A percentile compares a stretch with the other conserved stretches of the same genome.
Conservation (phyloP, 2,888 invertebrate species). For the Noctua comes region DNA sequence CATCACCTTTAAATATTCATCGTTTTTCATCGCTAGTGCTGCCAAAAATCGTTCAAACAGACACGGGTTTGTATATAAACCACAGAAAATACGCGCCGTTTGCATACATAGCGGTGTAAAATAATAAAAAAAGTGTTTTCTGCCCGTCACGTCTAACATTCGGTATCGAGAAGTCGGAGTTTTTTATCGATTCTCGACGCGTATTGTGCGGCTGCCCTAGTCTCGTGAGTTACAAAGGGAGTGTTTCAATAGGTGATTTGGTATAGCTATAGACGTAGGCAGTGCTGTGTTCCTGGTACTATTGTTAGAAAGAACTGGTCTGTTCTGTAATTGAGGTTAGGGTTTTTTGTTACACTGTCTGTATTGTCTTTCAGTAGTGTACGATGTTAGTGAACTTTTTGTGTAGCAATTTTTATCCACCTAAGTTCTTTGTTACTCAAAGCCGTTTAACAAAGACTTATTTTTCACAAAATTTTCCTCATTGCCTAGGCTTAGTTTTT, state of each 20-base stretch:
- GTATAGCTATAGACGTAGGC: conserved; percentile 32
- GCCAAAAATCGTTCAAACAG: conserved; percentile 31
- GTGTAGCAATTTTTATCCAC: neutral
- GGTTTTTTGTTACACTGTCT: conserved; percentile 17
- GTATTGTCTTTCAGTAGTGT: conserved; percentile 3
- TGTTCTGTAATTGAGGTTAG: conserved; percentile 38
- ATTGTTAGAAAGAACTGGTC: conserved; percentile 50
- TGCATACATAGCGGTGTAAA: conserved; percentile 43
- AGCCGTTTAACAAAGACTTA: neutral
- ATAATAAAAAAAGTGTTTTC: conserved; percentile 48
- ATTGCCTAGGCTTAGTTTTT: neutral
- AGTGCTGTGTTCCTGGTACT: conserved; percentile 21
- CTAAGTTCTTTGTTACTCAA: neutral
- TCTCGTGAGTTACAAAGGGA: conserved; percentile 57
- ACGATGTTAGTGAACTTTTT: neutral
- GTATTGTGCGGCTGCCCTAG: conserved; percentile 61
- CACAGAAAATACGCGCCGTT: conserved; percentile 43
- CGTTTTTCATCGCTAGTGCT: conserved; percentile 9
- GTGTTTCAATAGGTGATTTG: conserved; percentile 58
- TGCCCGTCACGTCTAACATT: conserved; percentile 56
- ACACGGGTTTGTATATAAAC: conserved; percentile 44
- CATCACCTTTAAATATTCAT: conserved; percentile 26
- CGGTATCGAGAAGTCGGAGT: conserved; percentile 56
- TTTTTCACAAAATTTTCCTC: neutral
- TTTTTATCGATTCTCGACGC: conserved; percentile 59